Percentiles rank a stretch among this genome's conserved stretches.
phyloP scores from a whole-genome alignment of 2,113 vertebrate species.

The Echinops telfairi region DNA sequence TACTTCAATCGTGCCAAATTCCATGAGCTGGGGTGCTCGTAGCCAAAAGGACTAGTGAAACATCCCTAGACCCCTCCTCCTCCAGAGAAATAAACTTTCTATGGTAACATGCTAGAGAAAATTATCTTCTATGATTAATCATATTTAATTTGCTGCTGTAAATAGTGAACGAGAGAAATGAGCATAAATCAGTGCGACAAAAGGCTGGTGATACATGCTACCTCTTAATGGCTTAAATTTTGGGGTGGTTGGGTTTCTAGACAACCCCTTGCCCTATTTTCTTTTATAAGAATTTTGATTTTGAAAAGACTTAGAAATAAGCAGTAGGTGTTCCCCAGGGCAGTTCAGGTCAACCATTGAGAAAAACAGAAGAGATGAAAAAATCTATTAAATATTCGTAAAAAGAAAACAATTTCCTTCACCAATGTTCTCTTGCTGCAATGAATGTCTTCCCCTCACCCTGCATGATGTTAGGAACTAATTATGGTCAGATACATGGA shows the following conservation, averaged over 20 bases:
- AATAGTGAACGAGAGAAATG: background rate
- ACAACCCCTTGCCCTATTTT: background rate
- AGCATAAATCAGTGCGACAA: background rate
- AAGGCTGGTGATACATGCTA: background rate
- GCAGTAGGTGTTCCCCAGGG: background rate
- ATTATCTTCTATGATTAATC: background rate
- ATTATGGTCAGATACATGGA: too few species aligned
- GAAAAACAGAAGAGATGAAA: background rate
- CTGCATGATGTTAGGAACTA: background rate
- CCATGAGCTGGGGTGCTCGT: background rate
- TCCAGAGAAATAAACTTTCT: background rate
- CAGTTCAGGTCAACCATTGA: background rate
- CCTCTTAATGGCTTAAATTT: background rate
- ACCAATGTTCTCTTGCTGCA: background rate
- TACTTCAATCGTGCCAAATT: background rate
- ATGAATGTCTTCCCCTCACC: background rate
- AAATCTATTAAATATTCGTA: background rate
- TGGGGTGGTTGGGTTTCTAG: background rate
- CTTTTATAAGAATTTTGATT: conserved; percentile 24
- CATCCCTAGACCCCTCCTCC: background rate
- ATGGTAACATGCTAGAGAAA: background rate
- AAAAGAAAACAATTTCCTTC: background rate
- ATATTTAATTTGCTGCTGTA: background rate
- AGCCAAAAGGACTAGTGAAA: background rate
- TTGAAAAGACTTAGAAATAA: conserved; percentile 16